Evolutionary conservation across 2,113 vertebrate species (phyloP), one percentile per base, ranked within the genome.

Genomic region (Fulmarus glacialis): DNA sequence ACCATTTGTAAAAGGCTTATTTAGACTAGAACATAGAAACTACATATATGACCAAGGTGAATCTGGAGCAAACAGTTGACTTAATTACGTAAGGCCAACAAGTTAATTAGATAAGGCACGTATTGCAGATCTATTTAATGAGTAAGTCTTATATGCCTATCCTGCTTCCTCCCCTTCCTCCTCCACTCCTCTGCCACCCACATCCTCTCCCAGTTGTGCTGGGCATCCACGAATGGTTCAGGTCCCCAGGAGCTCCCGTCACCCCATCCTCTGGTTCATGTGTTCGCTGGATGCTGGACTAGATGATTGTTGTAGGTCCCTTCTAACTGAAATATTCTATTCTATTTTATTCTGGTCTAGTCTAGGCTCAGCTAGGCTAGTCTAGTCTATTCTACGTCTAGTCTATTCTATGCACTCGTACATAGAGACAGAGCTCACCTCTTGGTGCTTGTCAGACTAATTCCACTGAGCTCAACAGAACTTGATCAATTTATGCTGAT

Each of bases 401-500:
- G 40, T 40, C 52, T 43, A 14, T 15, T 16, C 62, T 32, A 30
- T 8, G 66, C 43, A 27, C 32, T 45, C 8, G 0, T 32, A 40
- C 36, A 9, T 3, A 29, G 24, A 30, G 32, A 8, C 22, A 21
- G 63, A 38, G 29, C 56, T 43, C 45, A 24, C 34, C 18, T 40
- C 59, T 16, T 13, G 19, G 11, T 58, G 50, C 29, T 52, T 27
- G 8, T 6, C 43, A 12, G 9, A 4, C 2, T 36, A 43, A 53
- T 55, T 45, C 45, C 36, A 4, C 53, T 7, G 26, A 52, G 32
- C 36, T 59, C 45, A 13, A 21, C 16, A 21, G n/a, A 26, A 36
- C 45, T 26, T 8, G 1, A 26, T 14, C 15, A 6, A 2, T 64
- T 72, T 21, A 30, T 63, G 58, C 48, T 2, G 0, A 24, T 4